A percentile compares a stretch with the other conserved stretches of the same genome.
Conservation (phyloP, 2,113 vertebrate genomes). For the Copsychus sechellarum region DNA sequence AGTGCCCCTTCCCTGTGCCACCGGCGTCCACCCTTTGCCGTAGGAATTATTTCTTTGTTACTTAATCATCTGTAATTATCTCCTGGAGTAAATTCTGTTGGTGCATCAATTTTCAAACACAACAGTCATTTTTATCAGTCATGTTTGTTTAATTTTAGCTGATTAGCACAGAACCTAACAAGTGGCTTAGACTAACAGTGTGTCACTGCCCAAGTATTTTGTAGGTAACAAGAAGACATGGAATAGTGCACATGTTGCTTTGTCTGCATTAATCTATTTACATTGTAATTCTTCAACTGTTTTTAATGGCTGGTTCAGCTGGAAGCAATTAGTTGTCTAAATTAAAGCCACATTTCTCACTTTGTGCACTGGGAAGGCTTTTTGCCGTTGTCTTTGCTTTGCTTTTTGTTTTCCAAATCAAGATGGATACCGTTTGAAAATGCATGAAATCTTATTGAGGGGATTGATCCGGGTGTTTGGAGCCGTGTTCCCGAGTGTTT, state of each 20-base stretch:
- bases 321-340: conserved; percentile 65
- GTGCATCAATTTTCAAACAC: conserved; percentile 66
- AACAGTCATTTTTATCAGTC: conserved; percentile 59
- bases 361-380: background rate
- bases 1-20: background rate
- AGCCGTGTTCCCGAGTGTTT: accelerated
- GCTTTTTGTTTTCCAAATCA: conserved; percentile 15
- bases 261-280: conserved; percentile 71
- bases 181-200: conserved; percentile 64
- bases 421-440: background rate
- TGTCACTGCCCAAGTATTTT: conserved; percentile 63
- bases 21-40: background rate
- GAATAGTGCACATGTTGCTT: conserved; percentile 57
- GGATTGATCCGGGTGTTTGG: background rate
- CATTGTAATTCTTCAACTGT: conserved; percentile 66
- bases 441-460: background rate
- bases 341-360: conserved; percentile 68
- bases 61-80: conserved; percentile 53
- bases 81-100: conserved; percentile 54
- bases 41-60: conserved; percentile 33
- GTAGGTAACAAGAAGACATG: conserved; percentile 55
- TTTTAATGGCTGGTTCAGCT: conserved; percentile 65
- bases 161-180: conserved; percentile 63
- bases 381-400: background rate
- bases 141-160: conserved; percentile 67